Conservation (phyloP, 2,113 vertebrate genomes). For the Sebastes fasciatus region DNA sequence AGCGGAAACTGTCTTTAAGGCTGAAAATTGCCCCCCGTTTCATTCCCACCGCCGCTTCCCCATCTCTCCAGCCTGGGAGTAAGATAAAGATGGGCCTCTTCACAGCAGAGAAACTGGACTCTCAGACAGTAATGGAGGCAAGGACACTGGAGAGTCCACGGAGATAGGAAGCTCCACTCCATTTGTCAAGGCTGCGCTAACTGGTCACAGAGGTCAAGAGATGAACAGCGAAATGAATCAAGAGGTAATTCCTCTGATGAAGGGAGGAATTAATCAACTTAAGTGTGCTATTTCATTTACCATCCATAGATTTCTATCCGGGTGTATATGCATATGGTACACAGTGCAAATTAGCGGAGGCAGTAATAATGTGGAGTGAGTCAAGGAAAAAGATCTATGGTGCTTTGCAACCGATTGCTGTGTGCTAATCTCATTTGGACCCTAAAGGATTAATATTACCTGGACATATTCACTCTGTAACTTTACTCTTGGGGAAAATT, state of each 20-base stretch:
- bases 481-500: too few relatives aligned
- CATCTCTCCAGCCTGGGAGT: neutral
- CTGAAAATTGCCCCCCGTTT: conserved; percentile 13
- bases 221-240: conserved; percentile 49
- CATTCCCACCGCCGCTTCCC: neutral
- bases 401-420: neutral
- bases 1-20: conserved; percentile 59
- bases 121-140: conserved; percentile 19
- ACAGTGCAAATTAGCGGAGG: neutral
- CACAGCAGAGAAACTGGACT: conserved; percentile 33
- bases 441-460: neutral
- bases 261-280: conserved; percentile 38
- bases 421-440: neutral
- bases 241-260: conserved; percentile 43
- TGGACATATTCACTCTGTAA: neutral
- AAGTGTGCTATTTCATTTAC: conserved; percentile 39
- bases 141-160: conserved; percentile 12
- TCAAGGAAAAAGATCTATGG: neutral
- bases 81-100: conserved; percentile 21
- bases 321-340: neutral
- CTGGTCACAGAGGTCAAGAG: conserved; percentile 20
- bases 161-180: conserved; percentile 1
- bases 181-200: conserved; percentile 20
- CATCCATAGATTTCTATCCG: neutral
- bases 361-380: neutral